These are phyloP conservation scores for Pituophis catenifer DNA, from an alignment of 2,113 vertebrate species.

Conservation along the genomic window DNA sequence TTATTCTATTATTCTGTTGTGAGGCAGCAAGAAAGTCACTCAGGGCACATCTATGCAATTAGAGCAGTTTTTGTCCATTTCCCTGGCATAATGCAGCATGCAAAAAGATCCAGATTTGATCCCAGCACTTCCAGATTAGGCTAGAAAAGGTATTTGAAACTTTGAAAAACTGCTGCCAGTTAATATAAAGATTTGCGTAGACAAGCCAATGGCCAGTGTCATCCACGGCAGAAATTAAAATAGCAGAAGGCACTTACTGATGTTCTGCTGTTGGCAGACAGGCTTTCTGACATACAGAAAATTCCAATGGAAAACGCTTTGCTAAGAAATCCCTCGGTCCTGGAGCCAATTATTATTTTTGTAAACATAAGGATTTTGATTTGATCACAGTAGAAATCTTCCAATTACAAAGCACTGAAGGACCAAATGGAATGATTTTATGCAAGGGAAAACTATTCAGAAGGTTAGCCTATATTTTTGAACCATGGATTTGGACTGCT, in stretches of 20 bases:
- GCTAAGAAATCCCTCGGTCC: not conserved
- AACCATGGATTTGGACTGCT: slow-evolving; percentile 4
- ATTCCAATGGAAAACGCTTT: not conserved
- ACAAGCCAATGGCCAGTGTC: not conserved
- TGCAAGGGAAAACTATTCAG: not conserved
- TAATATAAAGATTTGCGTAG: not conserved
- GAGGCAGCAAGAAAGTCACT: not conserved
- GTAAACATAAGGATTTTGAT: not conserved
- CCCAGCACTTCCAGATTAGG: not conserved
- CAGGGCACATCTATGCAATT: not conserved
- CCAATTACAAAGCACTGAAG: not conserved
- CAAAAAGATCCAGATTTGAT: not conserved
- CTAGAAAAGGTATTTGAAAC: not conserved
- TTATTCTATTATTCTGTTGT: not conserved
- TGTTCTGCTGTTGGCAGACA: not conserved
- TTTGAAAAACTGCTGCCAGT: not conserved
- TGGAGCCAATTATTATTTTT: not conserved
- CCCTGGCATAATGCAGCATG: not conserved
- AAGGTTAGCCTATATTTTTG: not conserved
- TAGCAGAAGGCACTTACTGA: not conserved
- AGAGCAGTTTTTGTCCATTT: not conserved
- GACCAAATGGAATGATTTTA: not conserved
- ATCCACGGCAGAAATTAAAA: not conserved
- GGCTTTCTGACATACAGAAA: not conserved
- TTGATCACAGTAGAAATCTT: not conserved